These are phyloP conservation scores for Echinometra lucunter DNA, from an alignment of 53 echinoderm and acorn worm species.

Conservation along the genomic window DNA sequence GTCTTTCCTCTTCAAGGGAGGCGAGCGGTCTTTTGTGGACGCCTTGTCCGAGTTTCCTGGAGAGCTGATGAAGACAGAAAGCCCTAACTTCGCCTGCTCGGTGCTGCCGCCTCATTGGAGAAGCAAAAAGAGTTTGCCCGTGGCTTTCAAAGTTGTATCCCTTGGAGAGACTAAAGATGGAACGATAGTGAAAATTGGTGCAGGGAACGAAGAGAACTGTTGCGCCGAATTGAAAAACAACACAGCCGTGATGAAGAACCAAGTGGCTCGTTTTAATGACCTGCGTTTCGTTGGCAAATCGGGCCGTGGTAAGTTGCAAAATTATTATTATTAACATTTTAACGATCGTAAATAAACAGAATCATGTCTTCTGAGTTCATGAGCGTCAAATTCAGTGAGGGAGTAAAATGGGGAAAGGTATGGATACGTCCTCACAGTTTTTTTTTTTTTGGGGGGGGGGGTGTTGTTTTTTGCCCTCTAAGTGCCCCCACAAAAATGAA, in stretches of 20 bases:
- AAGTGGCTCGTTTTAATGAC: slow-evolving; percentile 98
- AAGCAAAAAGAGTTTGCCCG: slow-evolving; percentile 96
- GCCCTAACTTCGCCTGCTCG: slow-evolving; percentile 96
- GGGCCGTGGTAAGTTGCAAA: slow-evolving; percentile 86
- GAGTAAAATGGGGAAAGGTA: no score
- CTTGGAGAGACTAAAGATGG: slow-evolving; percentile 96
- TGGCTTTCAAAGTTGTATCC: slow-evolving; percentile 98
- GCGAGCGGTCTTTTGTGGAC: slow-evolving; percentile 86
- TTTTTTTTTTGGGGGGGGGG: no score
- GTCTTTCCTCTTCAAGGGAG: slow-evolving; percentile 61
- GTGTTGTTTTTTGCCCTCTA: no score
- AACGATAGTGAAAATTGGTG: slow-evolving; percentile 89
- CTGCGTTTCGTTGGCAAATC: slow-evolving; percentile 96
- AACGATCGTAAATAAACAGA: no score
- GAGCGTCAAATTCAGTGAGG: no score
- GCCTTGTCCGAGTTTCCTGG: slow-evolving; percentile 94
- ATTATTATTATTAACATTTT: not conserved
- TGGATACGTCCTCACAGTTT: no score
- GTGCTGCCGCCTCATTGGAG: slow-evolving; percentile 96
- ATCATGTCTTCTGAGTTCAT: no score
- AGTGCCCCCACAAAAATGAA: no score
- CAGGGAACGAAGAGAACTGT: slow-evolving; percentile 98
- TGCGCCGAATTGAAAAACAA: slow-evolving; percentile 94
- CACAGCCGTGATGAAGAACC: slow-evolving; percentile 97
- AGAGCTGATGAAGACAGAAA: slow-evolving; percentile 94